These are phyloP conservation scores for Nephila pilipes DNA, from an alignment of 1,140 invertebrate genomes.

Conservation along the genomic window DNA sequence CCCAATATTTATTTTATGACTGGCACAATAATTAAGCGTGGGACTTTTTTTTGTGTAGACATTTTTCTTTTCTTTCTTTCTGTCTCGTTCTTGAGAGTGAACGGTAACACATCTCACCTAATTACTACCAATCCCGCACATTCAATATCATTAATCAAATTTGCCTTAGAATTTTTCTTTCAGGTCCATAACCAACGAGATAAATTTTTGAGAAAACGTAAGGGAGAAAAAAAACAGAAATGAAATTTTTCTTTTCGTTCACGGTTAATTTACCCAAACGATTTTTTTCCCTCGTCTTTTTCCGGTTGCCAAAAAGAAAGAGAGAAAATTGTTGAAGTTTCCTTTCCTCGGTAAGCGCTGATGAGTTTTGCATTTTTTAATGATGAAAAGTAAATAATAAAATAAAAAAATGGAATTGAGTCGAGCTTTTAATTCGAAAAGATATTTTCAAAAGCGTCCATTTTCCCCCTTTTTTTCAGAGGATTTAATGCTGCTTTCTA, in stretches of 20 bases:
- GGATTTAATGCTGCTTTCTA: conserved; percentile 12
- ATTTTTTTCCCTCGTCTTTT: neutral
- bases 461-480: neutral
- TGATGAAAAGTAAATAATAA: conserved; percentile 23
- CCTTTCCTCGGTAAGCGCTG: conserved; percentile 17
- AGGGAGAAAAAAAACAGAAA: neutral
- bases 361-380: conserved; percentile 54
- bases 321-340: conserved; percentile 32
- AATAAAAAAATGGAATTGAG: conserved; percentile 25
- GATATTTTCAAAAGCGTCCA: neutral
- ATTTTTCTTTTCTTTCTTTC: neutral
- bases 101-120: conserved; percentile 20
- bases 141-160: conserved; percentile 53
- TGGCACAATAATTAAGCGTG: conserved; percentile 31
- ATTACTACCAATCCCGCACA: conserved; percentile 41
- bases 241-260: conserved; percentile 10
- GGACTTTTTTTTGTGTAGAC: neutral
- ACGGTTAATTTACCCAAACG: conserved; percentile 45
- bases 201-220: conserved; percentile 25
- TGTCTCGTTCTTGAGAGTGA: conserved; percentile 2
- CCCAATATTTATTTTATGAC: conserved; percentile 36
- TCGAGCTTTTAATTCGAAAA: conserved; percentile 47
- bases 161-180: neutral
- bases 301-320: conserved; percentile 24
- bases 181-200: conserved; percentile 16